Conservation (phyloP, 2,888 invertebrate genomes). For the Graphium colonna region DNA sequence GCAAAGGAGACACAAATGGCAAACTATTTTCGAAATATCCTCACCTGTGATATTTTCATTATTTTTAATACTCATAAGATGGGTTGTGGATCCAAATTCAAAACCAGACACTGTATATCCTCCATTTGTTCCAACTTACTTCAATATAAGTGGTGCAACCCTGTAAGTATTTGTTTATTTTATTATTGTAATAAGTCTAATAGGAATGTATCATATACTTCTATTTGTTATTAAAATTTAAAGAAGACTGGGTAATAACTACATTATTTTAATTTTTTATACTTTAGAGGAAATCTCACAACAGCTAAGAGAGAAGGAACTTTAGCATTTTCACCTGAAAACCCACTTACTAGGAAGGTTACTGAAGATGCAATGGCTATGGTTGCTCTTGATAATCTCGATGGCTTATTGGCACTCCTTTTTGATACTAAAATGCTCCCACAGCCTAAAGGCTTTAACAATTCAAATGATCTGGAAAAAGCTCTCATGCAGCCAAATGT, state of each 20-base stretch:
- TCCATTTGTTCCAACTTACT: conserved; percentile 64
- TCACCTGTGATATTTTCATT: conserved; percentile 85
- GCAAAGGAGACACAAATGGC: conserved; percentile 86
- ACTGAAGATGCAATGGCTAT: conserved; percentile 60
- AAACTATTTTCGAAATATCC: conserved; percentile 85
- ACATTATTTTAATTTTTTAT: too few species aligned
- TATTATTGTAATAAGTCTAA: background rate
- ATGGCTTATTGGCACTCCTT: conserved; percentile 53
- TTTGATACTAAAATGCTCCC: conserved; percentile 61
- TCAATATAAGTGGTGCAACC: conserved; percentile 58
- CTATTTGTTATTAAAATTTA: too few species aligned
- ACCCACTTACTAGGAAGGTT: conserved; percentile 56
- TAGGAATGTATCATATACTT: too few species aligned
- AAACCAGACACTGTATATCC: conserved; percentile 56
- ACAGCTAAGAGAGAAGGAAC: conserved; percentile 57
- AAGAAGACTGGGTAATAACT: too few species aligned
- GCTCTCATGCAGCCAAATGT: conserved; percentile 64
- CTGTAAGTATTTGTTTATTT: conserved; percentile 51
- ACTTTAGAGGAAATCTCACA: conserved; percentile 58
- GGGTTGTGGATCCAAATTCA: conserved; percentile 82
- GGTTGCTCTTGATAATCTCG: conserved; percentile 64
- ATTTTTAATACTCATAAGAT: conserved; percentile 86
- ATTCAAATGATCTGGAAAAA: conserved; percentile 55
- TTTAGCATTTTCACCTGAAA: conserved; percentile 70
- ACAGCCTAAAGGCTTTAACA: conserved; percentile 60